These are phyloP conservation scores for Malacoraja senta DNA, from an alignment of 2,797 vertebrate genomes.

Conservation along the genomic window DNA sequence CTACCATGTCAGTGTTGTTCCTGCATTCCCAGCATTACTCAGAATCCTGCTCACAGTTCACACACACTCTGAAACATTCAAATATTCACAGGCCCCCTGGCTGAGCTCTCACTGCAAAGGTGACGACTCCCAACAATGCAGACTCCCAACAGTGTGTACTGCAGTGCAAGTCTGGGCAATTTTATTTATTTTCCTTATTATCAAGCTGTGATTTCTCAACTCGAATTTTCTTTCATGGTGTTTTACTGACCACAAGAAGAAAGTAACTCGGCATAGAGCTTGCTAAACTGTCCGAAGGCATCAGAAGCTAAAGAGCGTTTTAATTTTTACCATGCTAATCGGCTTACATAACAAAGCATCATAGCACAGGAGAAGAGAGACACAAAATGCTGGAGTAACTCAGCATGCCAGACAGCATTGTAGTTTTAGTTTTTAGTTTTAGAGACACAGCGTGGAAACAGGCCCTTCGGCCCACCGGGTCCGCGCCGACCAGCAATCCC, in stretches of 20 bases:
- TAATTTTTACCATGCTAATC: not conserved
- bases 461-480: too few relatives aligned
- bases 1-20: not conserved
- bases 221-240: not conserved
- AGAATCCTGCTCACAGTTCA: not conserved
- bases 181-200: not conserved
- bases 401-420: too few relatives aligned
- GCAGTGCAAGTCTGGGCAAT: not conserved
- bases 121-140: not conserved
- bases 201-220: not conserved
- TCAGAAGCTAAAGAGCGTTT: not conserved
- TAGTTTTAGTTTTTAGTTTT: too few relatives aligned
- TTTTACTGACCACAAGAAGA: not conserved
- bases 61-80: not conserved
- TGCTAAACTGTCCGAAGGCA: not conserved
- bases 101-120: not conserved
- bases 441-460: too few relatives aligned
- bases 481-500: too few relatives aligned
- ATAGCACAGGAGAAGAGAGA: not conserved
- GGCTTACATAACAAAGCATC: not conserved
- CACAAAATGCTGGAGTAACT: too few relatives aligned
- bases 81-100: not conserved
- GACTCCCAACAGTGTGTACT: not conserved
- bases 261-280: not conserved
- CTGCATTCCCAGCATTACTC: not conserved